Evolutionary conservation across 2,113 vertebrate genomes (phyloP), one percentile per base, ranked within the genome.

Genomic region (Platysteira castanea): DNA sequence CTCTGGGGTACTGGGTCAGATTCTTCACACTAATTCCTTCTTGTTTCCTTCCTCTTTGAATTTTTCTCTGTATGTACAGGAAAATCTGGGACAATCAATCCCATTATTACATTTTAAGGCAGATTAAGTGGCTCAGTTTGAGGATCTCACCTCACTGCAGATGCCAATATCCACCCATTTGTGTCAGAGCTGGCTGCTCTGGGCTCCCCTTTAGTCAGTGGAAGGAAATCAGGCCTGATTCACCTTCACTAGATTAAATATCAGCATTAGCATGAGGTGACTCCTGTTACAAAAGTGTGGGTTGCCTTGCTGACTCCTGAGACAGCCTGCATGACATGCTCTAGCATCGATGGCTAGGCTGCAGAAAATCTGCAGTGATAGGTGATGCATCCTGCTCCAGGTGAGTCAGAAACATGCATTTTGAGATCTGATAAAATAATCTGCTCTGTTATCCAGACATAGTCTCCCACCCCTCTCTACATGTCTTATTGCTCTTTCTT

Each of bases 311-410:
- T 93, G 85, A 30, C 54, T 77, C 37, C 10, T 17, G 59, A 53
- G 23, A 50, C 33, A 78, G 19, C 47, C 54, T 89, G 54, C 28
- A 35, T 1, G 15, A 42, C 56, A 4, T 1, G 4, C 26, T 76
- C 12, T 0, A 1, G 35, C 33, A 39, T 20, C 0, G 0, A 63
- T 26, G 33, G 42, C 59, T 61, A 8, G 0, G 0, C 44, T 68
- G 49, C 19, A 33, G 65, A 44, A 53, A 65, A 61, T 50, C 73
- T 87, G 71, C 63, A 37, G 30, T 44, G 69, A 33, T 0, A 3
- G 52, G 41, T 49, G 77, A 47, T 46, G 53, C 67, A 42, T 59
- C 71, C 59, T 93, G 46, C 50, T 33, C 56, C 0, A 1, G 41
- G 35, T 30, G 67, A 90, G 50, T 80, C 78, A 94, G 81, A 87